phyloP scores from a whole-genome alignment of 2,888 invertebrate species.

The Dryocosmus kuriphilus region DNA sequence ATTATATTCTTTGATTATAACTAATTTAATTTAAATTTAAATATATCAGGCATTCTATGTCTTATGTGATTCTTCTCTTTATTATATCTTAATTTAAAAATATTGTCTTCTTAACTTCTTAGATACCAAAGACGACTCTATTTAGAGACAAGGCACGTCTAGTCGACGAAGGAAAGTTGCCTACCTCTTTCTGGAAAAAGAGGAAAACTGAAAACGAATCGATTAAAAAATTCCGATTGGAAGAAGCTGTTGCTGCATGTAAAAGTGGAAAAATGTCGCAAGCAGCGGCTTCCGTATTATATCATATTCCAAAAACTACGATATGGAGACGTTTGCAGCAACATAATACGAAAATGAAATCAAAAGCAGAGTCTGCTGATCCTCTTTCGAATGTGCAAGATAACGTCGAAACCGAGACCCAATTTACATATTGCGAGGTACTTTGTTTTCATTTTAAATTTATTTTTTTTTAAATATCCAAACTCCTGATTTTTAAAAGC shows the following conservation, averaged over 20 bases:
- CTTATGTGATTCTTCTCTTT: too few species aligned
- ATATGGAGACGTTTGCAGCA: conserved; percentile 77
- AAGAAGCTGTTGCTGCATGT: conserved; percentile 77
- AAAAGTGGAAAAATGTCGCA: conserved; percentile 77
- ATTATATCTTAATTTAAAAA: background rate
- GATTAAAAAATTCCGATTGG: conserved; percentile 70
- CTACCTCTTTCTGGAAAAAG: conserved; percentile 72
- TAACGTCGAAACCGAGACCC: conserved; percentile 29
- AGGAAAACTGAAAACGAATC: conserved; percentile 72
- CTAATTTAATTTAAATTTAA: conserved; percentile 9
- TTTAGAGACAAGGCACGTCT: conserved; percentile 76
- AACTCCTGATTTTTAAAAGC: background rate
- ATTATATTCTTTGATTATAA: conserved; percentile 3
- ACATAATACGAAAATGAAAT: conserved; percentile 61
- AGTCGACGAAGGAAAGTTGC: conserved; percentile 75
- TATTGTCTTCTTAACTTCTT: background rate
- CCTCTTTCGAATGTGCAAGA: conserved; percentile 10
- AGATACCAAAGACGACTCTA: conserved; percentile 78
- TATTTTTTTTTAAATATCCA: background rate
- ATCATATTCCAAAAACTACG: conserved; percentile 77
- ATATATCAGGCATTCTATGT: background rate
- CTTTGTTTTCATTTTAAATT: conserved; percentile 2
- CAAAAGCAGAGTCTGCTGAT: conserved; percentile 27
- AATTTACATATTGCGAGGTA: conserved; percentile 56
- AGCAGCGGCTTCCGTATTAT: conserved; percentile 75